Evolutionary conservation across 1,140 invertebrate species (phyloP).

Genomic region (Euborellia annulipes): DNA sequence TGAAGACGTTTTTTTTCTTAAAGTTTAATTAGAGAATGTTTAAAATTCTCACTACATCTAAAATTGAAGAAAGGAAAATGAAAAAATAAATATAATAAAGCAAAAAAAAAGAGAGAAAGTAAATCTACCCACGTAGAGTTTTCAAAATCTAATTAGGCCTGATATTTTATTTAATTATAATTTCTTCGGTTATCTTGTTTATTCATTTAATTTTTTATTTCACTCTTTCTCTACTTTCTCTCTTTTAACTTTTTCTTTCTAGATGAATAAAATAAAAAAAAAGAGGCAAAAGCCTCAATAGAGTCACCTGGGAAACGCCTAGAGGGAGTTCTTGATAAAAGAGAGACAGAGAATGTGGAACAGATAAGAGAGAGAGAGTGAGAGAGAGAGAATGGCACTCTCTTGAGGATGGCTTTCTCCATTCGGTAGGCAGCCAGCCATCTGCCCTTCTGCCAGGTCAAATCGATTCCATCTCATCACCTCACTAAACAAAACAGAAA

Average conservation of each 20-base stretch:
- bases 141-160: background rate
- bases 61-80: no score
- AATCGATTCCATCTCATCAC: conserved; percentile 12
- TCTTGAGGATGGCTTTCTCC: background rate
- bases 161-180: background rate
- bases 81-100: no score
- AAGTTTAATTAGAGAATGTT: no score
- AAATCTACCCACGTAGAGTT: no score
- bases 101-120: no score
- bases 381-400: background rate
- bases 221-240: background rate
- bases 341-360: background rate
- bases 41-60: no score
- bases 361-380: background rate
- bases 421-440: background rate
- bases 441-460: conserved; percentile 10
- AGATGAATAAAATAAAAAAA: conserved; percentile 4
- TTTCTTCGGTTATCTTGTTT: background rate
- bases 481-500: conserved; percentile 3
- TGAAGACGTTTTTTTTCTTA: no score
- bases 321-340: no score
- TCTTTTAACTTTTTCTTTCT: conserved; percentile 2
- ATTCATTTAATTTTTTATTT: background rate
- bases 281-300: background rate
- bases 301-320: background rate